Evolutionary conservation across 2,888 invertebrate genomes (phyloP).

Genomic region (Plebejus melissa): DNA sequence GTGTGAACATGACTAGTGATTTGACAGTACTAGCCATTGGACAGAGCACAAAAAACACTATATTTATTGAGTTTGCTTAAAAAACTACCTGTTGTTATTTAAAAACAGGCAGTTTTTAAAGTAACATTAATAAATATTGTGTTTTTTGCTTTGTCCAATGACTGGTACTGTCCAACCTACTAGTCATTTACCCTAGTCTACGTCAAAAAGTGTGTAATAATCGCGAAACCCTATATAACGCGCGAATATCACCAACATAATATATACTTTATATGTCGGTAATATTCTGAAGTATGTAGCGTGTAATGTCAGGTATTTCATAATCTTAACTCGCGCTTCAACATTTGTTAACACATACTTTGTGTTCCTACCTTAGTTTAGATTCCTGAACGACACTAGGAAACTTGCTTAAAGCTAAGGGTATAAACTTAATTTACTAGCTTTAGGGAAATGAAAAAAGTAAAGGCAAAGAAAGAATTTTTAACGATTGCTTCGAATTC

Average conservation of each 20-base stretch:
- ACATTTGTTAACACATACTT: neutral
- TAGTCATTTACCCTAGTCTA: no score
- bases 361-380: neutral
- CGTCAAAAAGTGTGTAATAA: neutral
- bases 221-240: neutral
- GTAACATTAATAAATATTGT: no score
- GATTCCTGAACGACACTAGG: neutral
- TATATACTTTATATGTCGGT: neutral
- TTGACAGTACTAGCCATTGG: no score
- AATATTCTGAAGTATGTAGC: neutral
- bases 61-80: no score
- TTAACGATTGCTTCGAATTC: neutral
- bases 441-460: neutral
- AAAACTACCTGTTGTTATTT: no score
- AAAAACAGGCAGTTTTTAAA: no score
- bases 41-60: no score
- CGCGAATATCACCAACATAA: neutral
- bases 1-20: no score
- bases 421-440: neutral
- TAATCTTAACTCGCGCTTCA: neutral
- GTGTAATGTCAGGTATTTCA: slow-evolving; percentile 1
- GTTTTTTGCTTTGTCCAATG: no score
- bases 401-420: neutral
- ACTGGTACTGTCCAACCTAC: no score
- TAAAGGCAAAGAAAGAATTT: neutral